Conservation (phyloP, 2,888 invertebrate species). For the Mesopsocus fuscifrons region DNA sequence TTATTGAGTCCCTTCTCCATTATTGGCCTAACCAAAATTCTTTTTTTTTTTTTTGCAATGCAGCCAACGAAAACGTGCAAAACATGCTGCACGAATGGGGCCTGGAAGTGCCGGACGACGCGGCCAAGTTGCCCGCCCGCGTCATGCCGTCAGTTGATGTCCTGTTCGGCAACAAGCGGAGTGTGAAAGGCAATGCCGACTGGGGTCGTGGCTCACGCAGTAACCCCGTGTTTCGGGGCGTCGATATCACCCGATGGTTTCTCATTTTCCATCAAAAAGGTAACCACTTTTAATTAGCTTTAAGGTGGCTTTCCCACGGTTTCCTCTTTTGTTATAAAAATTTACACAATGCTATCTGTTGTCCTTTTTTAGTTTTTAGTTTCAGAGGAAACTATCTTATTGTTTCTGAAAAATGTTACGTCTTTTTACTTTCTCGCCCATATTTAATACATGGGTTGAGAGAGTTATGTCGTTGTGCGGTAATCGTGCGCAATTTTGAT, state of each 20-base stretch:
- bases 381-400: too few species aligned
- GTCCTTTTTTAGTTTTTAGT: too few species aligned
- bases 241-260: constrained; percentile 53
- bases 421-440: too few species aligned
- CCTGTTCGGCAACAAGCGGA: constrained; percentile 32
- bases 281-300: too few species aligned
- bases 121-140: constrained; percentile 39
- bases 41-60: constrained; percentile 24
- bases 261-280: constrained; percentile 43
- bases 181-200: constrained; percentile 37
- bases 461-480: too few species aligned
- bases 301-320: too few species aligned
- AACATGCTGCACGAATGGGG: constrained; percentile 66
- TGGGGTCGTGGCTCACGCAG: constrained; percentile 44
- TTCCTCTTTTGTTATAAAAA: too few species aligned
- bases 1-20: too few species aligned
- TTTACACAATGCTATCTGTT: too few species aligned
- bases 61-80: constrained; percentile 38
- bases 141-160: constrained; percentile 44
- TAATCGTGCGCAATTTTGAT: too few species aligned
- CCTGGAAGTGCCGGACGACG: constrained; percentile 36
- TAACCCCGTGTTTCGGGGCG: constrained; percentile 43
- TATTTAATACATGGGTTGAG: too few species aligned
- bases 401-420: too few species aligned
- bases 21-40: constrained; percentile 7